Evolutionary conservation across 2,797 vertebrate species (phyloP).

Genomic region (Leptatherina wallacei): DNA sequence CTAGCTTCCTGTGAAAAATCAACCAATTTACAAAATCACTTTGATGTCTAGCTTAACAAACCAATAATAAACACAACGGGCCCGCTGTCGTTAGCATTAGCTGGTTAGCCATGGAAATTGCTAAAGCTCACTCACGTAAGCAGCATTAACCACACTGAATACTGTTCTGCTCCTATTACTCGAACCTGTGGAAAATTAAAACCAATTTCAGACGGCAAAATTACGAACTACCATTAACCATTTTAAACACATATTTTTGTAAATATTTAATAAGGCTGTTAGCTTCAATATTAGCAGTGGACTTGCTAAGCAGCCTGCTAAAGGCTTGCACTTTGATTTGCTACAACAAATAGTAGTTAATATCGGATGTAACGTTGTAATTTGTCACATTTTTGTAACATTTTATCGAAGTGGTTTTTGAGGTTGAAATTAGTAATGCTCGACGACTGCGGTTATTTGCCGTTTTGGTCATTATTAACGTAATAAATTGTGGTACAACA

Average conservation of each 20-base stretch:
- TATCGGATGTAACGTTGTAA: not conserved
- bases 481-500: not conserved
- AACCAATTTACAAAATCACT: constrained; percentile 13
- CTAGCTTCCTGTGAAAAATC: not conserved
- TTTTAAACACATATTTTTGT: not conserved
- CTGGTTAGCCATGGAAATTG: constrained; percentile 38
- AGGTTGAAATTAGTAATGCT: accelerated
- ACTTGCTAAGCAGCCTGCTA: constrained; percentile 25
- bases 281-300: constrained; percentile 35
- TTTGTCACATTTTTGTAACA: not conserved
- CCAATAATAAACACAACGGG: constrained; percentile 75
- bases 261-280: constrained; percentile 14
- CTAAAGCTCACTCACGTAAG: constrained; percentile 25
- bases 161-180: not conserved
- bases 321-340: constrained; percentile 29
- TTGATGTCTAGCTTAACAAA: constrained; percentile 43
- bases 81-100: constrained; percentile 62
- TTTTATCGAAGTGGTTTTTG: accelerated
- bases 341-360: not conserved
- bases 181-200: accelerated
- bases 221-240: accelerated
- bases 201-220: accelerated
- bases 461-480: not conserved
- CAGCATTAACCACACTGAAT: constrained; percentile 1
- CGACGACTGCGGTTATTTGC: accelerated